These are phyloP conservation scores for Chaetoderma sp. DNA, from an alignment of 2,888 invertebrate species.

Conservation along the genomic window DNA sequence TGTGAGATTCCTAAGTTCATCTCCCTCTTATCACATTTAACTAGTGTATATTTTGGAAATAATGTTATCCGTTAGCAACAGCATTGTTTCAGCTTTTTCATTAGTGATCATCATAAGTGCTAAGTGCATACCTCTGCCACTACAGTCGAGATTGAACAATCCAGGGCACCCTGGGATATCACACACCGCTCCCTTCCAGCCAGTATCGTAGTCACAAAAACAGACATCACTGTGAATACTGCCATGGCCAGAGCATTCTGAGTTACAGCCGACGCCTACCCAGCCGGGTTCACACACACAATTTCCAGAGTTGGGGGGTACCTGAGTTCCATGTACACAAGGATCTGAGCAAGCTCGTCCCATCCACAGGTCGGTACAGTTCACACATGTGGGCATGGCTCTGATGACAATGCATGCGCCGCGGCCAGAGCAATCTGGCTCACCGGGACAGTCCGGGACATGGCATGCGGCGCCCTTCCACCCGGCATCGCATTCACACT, in stretches of 20 bases:
- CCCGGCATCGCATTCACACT: slow-evolving; percentile 47
- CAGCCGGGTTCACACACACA: slow-evolving; percentile 53
- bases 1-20: too few relatives aligned
- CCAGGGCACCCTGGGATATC: slow-evolving; percentile 57
- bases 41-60: too few relatives aligned
- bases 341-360: slow-evolving; percentile 53
- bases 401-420: slow-evolving; percentile 43
- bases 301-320: slow-evolving; percentile 42
- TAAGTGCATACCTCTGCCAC: slow-evolving; percentile 49
- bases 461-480: slow-evolving; percentile 51
- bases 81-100: too few relatives aligned
- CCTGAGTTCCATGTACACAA: slow-evolving; percentile 45
- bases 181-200: slow-evolving; percentile 52
- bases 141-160: slow-evolving; percentile 47
- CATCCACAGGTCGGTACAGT: slow-evolving; percentile 48
- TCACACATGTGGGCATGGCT: slow-evolving; percentile 44
- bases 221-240: slow-evolving; percentile 39
- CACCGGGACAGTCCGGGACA: slow-evolving; percentile 47
- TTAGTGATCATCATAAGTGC: too few relatives aligned
- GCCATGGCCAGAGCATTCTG: slow-evolving; percentile 54
- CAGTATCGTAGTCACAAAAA: slow-evolving; percentile 47
- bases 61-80: too few relatives aligned
- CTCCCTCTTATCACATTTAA: too few relatives aligned
- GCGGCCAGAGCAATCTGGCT: slow-evolving; percentile 43
- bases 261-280: slow-evolving; percentile 53